Base-by-base conservation (phyloP, 2,797 vertebrate genomes). In the Muscicapa striata region DNA sequence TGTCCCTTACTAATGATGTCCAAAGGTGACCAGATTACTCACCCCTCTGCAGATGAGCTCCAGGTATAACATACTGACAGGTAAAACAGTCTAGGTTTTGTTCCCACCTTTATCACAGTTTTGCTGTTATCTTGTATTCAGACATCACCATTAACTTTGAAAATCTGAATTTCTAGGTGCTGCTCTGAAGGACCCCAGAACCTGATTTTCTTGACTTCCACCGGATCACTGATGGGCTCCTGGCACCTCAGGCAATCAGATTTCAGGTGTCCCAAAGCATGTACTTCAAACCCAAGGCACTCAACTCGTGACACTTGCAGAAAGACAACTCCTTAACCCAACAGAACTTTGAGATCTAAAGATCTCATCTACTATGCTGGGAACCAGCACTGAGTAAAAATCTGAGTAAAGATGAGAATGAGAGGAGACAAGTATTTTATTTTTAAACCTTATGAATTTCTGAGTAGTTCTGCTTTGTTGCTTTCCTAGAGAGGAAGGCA, bases 371-470 rank as follows among this genome's bases (percentile, higher is more conserved):
- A 34, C 59, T 36, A 9, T 36, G 51, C 82, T 58, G 70, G 49
- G 64, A 90, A 59, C 32, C 7, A 5, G 85, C 80, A 52, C 45
- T 0, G 6, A 74, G 75, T 66, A 27, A 77, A 91, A 94, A 69
- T 41, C 48, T 29, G 75, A 89, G 92, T 82, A 66, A 84, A 94
- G 87, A 89, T 1, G 17, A 89, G 41, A 70, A 88, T 73, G 81
- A 96, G 91, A 86, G 79, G 76, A 96, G 91, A 96, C 84, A 79
- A 93, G 81, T 66, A 81, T 81, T 90, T 92, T 94, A 95, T 94
- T 95, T 97, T 96, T 95, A 95, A 97, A 93, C 93, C 94, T 77
- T 83, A 94, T 92, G 84, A 96, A 96, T 95, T 90, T 93, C 93
- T 94, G 81, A 95, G 87, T 70, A 95, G 79, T 43, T 92, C 90